Percentiles rank a stretch among this genome's conserved stretches.
phyloP scores from a whole-genome alignment of 2,888 invertebrate genomes.

The Autographa gamma region DNA sequence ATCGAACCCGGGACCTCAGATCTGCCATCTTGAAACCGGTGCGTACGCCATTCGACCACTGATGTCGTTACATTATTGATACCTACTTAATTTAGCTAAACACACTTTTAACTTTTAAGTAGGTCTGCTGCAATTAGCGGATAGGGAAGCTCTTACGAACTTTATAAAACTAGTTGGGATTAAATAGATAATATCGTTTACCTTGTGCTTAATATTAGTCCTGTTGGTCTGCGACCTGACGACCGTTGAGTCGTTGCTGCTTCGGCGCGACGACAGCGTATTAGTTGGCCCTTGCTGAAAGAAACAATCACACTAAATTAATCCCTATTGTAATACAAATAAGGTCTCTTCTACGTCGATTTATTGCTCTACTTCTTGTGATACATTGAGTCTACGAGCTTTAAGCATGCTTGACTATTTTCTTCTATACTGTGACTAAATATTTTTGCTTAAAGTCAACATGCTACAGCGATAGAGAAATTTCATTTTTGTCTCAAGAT shows the following conservation, averaged over 20 bases:
- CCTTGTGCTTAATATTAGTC: conserved; percentile 86
- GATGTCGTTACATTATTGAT: too few relatives aligned
- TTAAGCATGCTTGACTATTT: background rate
- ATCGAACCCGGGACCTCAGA: too few relatives aligned
- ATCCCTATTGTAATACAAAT: background rate
- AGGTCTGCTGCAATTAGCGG: too few relatives aligned
- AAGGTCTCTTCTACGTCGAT: background rate
- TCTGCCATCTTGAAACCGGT: too few relatives aligned
- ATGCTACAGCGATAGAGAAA: background rate
- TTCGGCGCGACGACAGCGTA: conserved; percentile 93
- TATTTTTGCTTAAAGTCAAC: background rate
- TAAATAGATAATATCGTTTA: conserved; percentile 50
- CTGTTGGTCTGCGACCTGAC: conserved; percentile 85
- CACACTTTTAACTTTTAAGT: too few relatives aligned
- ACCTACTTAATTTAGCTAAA: too few relatives aligned
- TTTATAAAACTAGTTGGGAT: too few relatives aligned
- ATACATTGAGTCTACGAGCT: background rate
- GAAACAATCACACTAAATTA: conserved; percentile 35
- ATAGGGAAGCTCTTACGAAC: too few relatives aligned
- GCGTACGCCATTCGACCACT: too few relatives aligned
- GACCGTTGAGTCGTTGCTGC: conserved; percentile 94
- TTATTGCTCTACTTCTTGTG: background rate
- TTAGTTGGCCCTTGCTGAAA: conserved; percentile 92
- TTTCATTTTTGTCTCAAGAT: background rate
- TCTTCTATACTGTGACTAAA: background rate